These are phyloP conservation scores for Mola mola DNA, from an alignment of 2,113 vertebrate genomes.

Conservation along the genomic window DNA sequence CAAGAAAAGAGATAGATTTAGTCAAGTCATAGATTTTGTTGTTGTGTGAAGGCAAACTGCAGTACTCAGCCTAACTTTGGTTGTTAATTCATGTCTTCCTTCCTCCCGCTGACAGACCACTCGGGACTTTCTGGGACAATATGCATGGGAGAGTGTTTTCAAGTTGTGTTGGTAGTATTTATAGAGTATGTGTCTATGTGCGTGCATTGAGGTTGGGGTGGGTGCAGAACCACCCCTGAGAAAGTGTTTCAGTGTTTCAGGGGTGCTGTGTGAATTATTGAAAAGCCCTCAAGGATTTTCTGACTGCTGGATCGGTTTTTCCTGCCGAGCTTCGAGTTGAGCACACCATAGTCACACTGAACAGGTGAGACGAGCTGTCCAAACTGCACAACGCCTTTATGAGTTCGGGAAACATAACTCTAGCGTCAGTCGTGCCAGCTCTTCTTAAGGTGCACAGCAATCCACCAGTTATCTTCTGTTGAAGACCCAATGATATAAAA, in stretches of 20 bases:
- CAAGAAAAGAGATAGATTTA: no score
- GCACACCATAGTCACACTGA: conserved; percentile 36
- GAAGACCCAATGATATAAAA: no score
- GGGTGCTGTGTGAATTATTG: conserved; percentile 63
- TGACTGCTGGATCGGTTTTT: conserved; percentile 41
- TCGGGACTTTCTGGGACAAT: conserved; percentile 45
- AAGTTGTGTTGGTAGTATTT: not conserved
- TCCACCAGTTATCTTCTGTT: no score
- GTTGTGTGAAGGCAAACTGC: not conserved
- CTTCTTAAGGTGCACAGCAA: no score
- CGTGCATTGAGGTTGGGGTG: conserved; percentile 1
- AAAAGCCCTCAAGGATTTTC: conserved; percentile 47
- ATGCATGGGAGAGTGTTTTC: conserved; percentile 36
- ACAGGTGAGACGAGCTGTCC: conserved; percentile 39
- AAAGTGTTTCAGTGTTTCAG: conserved; percentile 68
- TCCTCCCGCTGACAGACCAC: conserved; percentile 28
- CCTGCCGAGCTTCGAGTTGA: conserved; percentile 13
- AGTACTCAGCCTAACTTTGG: conserved; percentile 18
- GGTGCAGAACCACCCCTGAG: conserved; percentile 1
- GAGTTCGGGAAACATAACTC: conserved; percentile 7
- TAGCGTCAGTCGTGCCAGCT: not conserved
- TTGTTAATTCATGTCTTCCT: conserved; percentile 30
- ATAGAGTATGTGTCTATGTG: conserved; percentile 10
- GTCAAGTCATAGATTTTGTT: conserved; percentile 2
- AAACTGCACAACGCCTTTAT: conserved; percentile 23